These are phyloP conservation scores for Pantherophis alleghaniensis DNA, from an alignment of 2,797 vertebrate species.

Conservation along the genomic window DNA sequence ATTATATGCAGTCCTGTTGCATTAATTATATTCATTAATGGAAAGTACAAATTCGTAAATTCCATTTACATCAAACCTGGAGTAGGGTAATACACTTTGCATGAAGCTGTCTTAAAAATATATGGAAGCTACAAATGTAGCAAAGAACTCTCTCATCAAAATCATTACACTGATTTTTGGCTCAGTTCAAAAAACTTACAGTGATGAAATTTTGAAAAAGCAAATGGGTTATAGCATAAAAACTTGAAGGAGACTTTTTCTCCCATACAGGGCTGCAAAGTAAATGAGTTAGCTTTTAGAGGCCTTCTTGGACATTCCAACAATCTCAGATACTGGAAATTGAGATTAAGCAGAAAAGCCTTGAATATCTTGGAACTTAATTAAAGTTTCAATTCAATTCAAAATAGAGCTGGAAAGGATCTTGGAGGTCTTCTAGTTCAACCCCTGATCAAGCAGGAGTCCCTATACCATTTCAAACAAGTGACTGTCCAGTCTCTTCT, in stretches of 20 bases:
- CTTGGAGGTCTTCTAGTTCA: neutral
- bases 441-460: neutral
- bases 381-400: neutral
- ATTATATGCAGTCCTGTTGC: neutral
- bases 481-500: no score
- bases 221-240: neutral
- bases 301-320: neutral
- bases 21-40: neutral
- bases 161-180: no score
- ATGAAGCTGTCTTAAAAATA: neutral
- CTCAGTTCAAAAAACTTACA: neutral
- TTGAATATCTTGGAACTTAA: neutral
- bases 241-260: neutral
- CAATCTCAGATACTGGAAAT: neutral
- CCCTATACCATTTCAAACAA: neutral
- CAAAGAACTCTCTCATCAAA: neutral
- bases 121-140: neutral
- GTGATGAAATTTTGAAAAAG: neutral
- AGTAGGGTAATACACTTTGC: neutral
- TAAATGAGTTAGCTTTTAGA: neutral
- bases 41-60: neutral
- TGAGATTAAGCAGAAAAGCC: neutral
- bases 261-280: neutral
- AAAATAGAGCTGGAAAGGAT: neutral
- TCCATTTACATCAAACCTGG: neutral